Evolutionary conservation across 2,888 invertebrate species (phyloP), one percentile per base, ranked within the genome.

Genomic region (Psylliodes chrysocephalus): DNA sequence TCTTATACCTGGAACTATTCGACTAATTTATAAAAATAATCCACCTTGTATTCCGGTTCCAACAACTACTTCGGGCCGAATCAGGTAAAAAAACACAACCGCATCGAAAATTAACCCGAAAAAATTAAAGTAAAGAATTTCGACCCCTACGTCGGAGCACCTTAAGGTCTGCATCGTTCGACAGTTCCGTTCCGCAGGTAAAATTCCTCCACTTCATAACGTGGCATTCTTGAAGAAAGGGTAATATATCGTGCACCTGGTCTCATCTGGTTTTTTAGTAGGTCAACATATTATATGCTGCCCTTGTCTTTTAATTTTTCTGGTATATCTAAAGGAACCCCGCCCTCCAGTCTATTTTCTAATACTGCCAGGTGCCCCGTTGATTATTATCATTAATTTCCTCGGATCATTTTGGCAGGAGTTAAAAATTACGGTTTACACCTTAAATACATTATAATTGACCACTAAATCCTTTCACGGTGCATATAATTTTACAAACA

Each of bases 241-340:
- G 59, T 35, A 59, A 51, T 22, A 35, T 12, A 40, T 59, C 15
- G 49, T 30, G 59, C 59, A 59, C 59, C 59, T 59, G 59, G 59
- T 59, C 38, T 47, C 55, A 18, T 60, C 54, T 49, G 30, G 55
- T 64, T 60, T 64, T 60, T 60, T 56, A 60, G 60, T 64, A 60
- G 64, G 64, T 60, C 60, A 60, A 60, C 55, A 46, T 1, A 51
- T 28, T n/a, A n/a, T n/a, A n/a, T n/a, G n/a, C n/a, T n/a, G 25
- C 35, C 17, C 19, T 7, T 18, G 47, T 25, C 38, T 35, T 59
- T 25, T 40, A 17, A 6, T 17, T 14, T 28, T 40, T 40, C 47
- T 59, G 1, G n/a, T n/a, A n/a, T n/a, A n/a, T n/a, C n/a, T n/a
- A 28, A 28, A 49, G 10, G 12, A 17, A 49, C 49, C n/a, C n/a